phyloP scores from a whole-genome alignment of 2,113 vertebrate genomes.

The Damaliscus lunatus region DNA sequence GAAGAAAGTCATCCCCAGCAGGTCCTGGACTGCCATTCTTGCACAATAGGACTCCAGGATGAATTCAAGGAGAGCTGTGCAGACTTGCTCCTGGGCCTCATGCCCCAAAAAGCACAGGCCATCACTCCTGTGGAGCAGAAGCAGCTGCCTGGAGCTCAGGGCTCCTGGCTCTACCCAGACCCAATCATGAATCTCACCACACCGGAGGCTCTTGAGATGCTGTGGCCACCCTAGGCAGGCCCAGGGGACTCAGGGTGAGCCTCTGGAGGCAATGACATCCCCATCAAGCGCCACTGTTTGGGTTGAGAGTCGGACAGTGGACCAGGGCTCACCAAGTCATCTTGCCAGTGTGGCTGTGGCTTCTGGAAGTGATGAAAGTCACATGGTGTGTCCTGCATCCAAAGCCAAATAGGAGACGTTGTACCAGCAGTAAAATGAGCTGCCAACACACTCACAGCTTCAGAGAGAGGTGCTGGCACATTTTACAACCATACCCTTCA shows the following conservation, averaged over 20 bases:
- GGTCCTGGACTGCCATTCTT: neutral
- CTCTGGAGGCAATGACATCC: neutral
- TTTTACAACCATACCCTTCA: slow-evolving; percentile 38
- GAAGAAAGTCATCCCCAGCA: neutral
- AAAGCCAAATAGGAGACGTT: neutral
- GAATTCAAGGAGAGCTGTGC: neutral
- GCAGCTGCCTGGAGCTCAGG: neutral
- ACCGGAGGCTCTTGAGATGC: neutral
- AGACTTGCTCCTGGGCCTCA: neutral
- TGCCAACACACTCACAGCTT: slow-evolving; percentile 32
- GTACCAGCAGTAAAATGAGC: neutral
- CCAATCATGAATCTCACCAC: neutral
- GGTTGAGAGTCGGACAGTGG: neutral
- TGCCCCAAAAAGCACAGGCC: neutral
- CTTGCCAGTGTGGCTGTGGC: slow-evolving; percentile 79
- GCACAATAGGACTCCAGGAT: rapidly evolving
- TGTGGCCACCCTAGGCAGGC: neutral
- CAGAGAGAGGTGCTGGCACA: slow-evolving; percentile 30
- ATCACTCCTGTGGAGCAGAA: neutral
- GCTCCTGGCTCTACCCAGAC: neutral
- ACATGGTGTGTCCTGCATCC: slow-evolving; percentile 72
- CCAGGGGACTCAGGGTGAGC: neutral
- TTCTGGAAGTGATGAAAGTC: slow-evolving; percentile 77
- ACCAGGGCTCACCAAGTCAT: slow-evolving; percentile 80
- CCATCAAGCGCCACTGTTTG: neutral